Evolutionary conservation across 2,888 invertebrate species (phyloP).

Genomic region (Penaeus monodon): DNA sequence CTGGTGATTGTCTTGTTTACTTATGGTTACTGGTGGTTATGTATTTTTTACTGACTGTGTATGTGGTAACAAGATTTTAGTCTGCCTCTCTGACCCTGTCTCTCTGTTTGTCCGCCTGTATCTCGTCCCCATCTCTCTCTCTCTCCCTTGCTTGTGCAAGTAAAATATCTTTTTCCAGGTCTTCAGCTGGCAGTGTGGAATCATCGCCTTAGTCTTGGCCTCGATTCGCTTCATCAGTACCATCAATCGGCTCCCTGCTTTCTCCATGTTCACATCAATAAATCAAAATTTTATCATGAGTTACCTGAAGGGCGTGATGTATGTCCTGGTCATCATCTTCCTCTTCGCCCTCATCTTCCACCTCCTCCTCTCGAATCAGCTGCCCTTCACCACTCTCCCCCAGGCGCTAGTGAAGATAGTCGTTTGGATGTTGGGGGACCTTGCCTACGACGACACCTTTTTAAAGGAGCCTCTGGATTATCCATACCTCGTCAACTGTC

Average conservation of each 20-base stretch:
- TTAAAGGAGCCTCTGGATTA: slow-evolving; percentile 14
- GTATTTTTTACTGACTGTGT: too few relatives aligned
- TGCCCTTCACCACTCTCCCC: slow-evolving; percentile 20
- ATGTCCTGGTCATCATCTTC: slow-evolving; percentile 24
- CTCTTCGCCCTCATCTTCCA: slow-evolving; percentile 45
- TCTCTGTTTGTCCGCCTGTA: too few relatives aligned
- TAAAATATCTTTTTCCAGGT: slow-evolving; percentile 24
- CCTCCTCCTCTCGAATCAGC: slow-evolving; percentile 25
- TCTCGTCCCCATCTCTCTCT: too few relatives aligned
- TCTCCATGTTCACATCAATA: slow-evolving; percentile 27
- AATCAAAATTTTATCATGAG: slow-evolving; percentile 4
- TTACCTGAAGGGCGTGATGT: slow-evolving; percentile 33
- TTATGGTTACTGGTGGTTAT: too few relatives aligned
- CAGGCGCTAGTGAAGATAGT: slow-evolving; percentile 45
- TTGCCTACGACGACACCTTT: slow-evolving; percentile 50
- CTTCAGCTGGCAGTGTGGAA: slow-evolving; percentile 32
- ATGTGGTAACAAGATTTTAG: too few relatives aligned
- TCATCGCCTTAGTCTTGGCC: slow-evolving; percentile 32
- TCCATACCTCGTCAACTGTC: slow-evolving; percentile 24
- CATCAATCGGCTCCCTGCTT: slow-evolving; percentile 43
- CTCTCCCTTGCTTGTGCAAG: too few relatives aligned
- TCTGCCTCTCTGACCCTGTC: too few relatives aligned
- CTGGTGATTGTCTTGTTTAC: too few relatives aligned
- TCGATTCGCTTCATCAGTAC: slow-evolving; percentile 37
- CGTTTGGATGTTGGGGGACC: slow-evolving; percentile 55